A percentile compares a stretch with the other conserved stretches of the same genome.
These are phyloP conservation scores for Microcebus murinus DNA, from an alignment of 2,113 vertebrate species.

Conservation along the genomic window DNA sequence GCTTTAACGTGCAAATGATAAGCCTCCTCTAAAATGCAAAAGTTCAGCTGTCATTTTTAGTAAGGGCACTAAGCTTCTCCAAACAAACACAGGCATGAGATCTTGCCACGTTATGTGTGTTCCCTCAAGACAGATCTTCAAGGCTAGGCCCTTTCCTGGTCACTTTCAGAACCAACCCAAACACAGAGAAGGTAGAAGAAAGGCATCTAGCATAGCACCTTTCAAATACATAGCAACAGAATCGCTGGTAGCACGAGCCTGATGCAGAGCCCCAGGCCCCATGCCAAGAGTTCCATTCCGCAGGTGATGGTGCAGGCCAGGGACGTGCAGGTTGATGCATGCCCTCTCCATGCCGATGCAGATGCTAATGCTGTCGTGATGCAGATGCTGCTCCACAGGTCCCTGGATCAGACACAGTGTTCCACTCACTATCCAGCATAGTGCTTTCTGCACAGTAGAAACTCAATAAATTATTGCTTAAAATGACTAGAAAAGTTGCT, in stretches of 20 bases:
- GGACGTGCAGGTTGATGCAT: fast-evolving
- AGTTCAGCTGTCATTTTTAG: not conserved
- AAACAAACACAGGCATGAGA: not conserved
- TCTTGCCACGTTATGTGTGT: not conserved
- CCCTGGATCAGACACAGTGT: not conserved
- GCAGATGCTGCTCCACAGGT: fast-evolving
- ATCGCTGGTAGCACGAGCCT: fast-evolving
- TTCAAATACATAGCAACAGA: not conserved
- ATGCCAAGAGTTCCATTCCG: not conserved
- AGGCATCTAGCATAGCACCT: fast-evolving
- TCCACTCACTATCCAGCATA: not conserved
- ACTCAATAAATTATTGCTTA: not conserved
- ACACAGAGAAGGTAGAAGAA: not conserved
- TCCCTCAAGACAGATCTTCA: not conserved
- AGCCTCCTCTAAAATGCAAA: not conserved
- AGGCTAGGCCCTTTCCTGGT: not conserved
- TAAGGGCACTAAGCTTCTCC: not conserved
- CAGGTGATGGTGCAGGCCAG: no score
- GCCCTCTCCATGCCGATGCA: no score
- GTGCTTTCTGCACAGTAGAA: not conserved
- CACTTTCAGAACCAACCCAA: not conserved
- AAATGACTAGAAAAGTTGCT: not conserved
- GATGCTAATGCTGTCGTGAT: no score
- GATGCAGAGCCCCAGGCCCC: not conserved
- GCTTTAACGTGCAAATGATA: not conserved